These are phyloP conservation scores for Hymenochirus boettgeri DNA, from an alignment of 2,113 vertebrate genomes.

Conservation along the genomic window DNA sequence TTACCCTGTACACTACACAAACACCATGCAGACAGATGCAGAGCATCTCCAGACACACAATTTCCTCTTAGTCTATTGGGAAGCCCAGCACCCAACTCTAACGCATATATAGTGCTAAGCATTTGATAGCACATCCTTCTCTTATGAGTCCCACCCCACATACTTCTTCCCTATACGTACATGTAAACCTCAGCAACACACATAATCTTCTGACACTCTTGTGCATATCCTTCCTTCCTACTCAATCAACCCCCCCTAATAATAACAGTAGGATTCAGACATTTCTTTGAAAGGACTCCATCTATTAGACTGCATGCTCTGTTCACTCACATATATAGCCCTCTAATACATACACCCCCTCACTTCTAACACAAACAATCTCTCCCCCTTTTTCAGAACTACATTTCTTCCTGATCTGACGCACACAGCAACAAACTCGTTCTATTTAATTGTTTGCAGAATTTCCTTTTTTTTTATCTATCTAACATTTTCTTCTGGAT, in stretches of 20 bases:
- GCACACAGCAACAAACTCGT: slow-evolving; percentile 7
- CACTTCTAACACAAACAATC: neutral
- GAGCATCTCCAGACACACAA: neutral
- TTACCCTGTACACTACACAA: neutral
- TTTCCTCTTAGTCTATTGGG: neutral
- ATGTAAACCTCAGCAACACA: neutral
- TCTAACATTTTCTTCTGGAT: slow-evolving; percentile 20
- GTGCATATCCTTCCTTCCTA: slow-evolving; percentile 5
- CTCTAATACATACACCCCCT: slow-evolving; percentile 18
- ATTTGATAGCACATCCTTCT: neutral
- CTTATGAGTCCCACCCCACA: neutral
- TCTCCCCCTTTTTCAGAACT: slow-evolving; percentile 5
- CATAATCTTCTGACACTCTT: neutral
- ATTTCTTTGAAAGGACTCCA: slow-evolving; percentile 1
- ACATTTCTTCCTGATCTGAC: slow-evolving; percentile 10
- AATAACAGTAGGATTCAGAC: slow-evolving; percentile 10
- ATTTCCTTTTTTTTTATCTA: slow-evolving; percentile 1
- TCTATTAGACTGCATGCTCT: slow-evolving; percentile 9
- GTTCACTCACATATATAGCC: slow-evolving; percentile 10
- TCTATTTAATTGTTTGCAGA: slow-evolving; percentile 17
- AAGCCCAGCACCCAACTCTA: neutral
- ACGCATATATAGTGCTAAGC: neutral
- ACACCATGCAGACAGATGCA: neutral
- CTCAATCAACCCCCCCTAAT: neutral
- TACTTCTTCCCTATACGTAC: neutral